Conservation (phyloP, 2,113 vertebrate species). For the Odocoileus hemionus region DNA sequence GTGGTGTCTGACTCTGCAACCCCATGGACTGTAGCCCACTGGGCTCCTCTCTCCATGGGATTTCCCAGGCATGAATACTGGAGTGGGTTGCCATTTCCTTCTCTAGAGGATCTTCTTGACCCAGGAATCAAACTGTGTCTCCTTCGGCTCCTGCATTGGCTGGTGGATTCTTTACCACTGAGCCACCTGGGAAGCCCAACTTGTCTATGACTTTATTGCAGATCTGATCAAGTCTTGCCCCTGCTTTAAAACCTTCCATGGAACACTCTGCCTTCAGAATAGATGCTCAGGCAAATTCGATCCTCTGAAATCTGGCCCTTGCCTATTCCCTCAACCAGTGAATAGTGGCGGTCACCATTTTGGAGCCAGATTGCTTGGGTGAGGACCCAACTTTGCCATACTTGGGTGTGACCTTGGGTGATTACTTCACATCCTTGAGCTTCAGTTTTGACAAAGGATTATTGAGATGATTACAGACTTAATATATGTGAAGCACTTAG, state of each 20-base stretch:
- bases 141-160: not conserved
- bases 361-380: not conserved
- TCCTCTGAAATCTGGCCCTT: not conserved
- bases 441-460: not conserved
- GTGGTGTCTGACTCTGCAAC: not conserved
- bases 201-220: not conserved
- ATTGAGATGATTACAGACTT: not conserved
- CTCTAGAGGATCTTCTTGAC: not conserved
- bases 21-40: not conserved
- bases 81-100: not conserved
- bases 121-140: not conserved
- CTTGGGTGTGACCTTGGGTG: not conserved
- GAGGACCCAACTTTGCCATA: not conserved
- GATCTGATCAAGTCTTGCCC: not conserved
- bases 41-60: not conserved
- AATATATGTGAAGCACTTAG: not conserved
- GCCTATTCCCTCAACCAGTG: not conserved
- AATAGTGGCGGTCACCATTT: not conserved
- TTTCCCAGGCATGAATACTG: not conserved
- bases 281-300: not conserved
- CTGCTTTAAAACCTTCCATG: not conserved
- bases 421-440: not conserved
- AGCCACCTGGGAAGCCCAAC: not conserved
- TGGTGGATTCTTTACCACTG: not conserved
- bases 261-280: not conserved